Evolutionary conservation across 2,888 invertebrate species (phyloP), one percentile per base, ranked within the genome.

Genomic region (Chouioia cunea): DNA sequence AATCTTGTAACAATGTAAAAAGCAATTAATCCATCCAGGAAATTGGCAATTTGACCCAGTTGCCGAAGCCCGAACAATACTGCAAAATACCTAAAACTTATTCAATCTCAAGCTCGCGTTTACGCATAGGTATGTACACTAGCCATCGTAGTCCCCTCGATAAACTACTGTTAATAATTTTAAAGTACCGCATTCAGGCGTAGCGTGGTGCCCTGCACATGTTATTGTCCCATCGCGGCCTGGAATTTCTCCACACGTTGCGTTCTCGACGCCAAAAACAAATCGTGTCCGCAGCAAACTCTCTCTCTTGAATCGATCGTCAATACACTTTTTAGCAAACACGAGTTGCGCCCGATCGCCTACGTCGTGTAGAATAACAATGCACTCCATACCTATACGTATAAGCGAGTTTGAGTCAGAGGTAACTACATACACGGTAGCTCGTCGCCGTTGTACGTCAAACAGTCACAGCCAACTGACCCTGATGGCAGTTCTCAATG

Each of bases 321-420:
- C 27, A 56, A n/a, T n/a, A 46, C 58, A 27, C 8, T 58, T 12
- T 22, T 12, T 15, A 20, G 46, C 54, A 12, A n/a, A 56, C n/a
- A 10, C 56, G 56, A 56, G 18, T 56, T 43, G 56, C 18, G 12
- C 4, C 20, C 43, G 57, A 18, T 18, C 57, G 44, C 27, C 44
- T 15, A 15, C 50, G 44, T 10, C 43, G 20, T 48, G 10, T 20
- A 46, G 72, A 73, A 65, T 65, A 66, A 69, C 54, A 73, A 73
- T 70, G 65, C 43, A 27, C 48, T 43, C 12, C 36, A 36, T 36
- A n/a, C n/a, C n/a, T 27, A 27, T 27, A 27, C 15, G 23, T 14
- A 47, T 16, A 46, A 27, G 53, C 10, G 46, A 50, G 23, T 23
- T 44, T 18, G 14, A 20, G 53, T 2, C n/a, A n/a, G 36, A 36